phyloP scores from a whole-genome alignment of 2,113 vertebrate genomes.

The Proteles cristata region DNA sequence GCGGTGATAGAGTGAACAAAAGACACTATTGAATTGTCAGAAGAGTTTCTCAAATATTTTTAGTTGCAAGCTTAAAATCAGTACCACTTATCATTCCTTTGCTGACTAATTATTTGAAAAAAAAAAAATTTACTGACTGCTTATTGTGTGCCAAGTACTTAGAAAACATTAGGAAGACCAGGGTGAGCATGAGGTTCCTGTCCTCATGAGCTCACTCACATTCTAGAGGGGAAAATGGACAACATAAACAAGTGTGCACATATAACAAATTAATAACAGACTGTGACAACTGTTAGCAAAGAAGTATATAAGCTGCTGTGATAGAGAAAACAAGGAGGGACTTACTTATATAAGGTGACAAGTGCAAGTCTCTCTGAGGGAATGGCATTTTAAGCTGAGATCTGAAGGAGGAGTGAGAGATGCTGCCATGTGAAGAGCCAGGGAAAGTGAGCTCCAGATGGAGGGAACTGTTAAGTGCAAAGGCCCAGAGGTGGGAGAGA shows the following conservation, averaged over 20 bases:
- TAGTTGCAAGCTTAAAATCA: conserved; percentile 35
- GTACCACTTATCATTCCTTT: conserved; percentile 9
- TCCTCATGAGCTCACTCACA: neutral
- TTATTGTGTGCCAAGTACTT: neutral
- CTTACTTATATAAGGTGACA: conserved; percentile 15
- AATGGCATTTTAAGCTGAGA: neutral
- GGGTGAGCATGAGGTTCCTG: neutral
- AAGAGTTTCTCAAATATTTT: conserved; percentile 38
- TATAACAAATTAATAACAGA: neutral
- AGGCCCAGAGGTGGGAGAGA: conserved; percentile 1
- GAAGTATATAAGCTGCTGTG: neutral
- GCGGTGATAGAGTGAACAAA: neutral
- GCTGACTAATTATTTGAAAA: conserved; percentile 13
- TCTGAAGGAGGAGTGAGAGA: neutral
- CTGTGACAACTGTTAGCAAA: neutral
- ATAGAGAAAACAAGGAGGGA: neutral
- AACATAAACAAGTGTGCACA: neutral
- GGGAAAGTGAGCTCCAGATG: neutral
- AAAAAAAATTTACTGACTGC: neutral
- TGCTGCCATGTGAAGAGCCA: neutral
- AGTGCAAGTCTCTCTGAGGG: conserved; percentile 25
- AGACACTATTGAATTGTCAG: neutral
- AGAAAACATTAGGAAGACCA: conserved; percentile 8
- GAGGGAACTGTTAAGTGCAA: neutral
- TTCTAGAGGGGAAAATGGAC: neutral